Conservation (phyloP, 2,113 vertebrate genomes). For the Brachirus orientalis region DNA sequence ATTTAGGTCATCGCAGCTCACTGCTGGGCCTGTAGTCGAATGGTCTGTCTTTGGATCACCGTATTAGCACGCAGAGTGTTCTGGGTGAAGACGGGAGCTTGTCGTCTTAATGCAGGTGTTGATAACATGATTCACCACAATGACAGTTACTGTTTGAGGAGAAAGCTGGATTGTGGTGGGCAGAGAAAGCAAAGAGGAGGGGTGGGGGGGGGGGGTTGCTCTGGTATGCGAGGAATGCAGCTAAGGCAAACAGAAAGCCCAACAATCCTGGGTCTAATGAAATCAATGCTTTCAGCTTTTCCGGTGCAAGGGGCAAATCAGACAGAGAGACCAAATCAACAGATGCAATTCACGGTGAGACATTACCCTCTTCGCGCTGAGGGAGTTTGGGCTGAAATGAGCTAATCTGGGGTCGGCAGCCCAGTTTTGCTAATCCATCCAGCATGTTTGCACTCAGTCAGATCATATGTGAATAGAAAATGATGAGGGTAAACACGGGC, state of each 20-base stretch:
- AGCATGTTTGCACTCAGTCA: constrained; percentile 27
- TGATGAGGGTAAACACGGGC: constrained; percentile 35
- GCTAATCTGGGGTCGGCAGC: constrained; percentile 16
- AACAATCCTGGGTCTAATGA: constrained; percentile 79
- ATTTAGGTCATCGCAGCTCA: constrained; percentile 35
- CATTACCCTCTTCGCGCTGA: constrained; percentile 4
- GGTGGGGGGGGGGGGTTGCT: constrained; percentile 40
- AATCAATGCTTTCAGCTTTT: constrained; percentile 76
- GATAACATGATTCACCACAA: constrained; percentile 42
- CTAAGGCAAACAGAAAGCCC: constrained; percentile 81
- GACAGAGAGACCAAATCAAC: constrained; percentile 40
- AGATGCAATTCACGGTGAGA: constrained; percentile 32
- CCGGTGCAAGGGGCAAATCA: constrained; percentile 66
- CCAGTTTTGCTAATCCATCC: neutral
- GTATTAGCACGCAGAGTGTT: neutral
- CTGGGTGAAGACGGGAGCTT: neutral
- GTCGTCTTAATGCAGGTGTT: constrained; percentile 35
- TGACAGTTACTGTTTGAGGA: constrained; percentile 40
- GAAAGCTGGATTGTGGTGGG: constrained; percentile 27
- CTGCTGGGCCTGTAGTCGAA: neutral
- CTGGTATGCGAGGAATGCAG: constrained; percentile 82
- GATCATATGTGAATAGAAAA: constrained; percentile 46
- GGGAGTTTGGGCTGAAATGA: constrained; percentile 5
- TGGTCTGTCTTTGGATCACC: neutral
- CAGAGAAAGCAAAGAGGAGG: constrained; percentile 44